phyloP scores from a whole-genome alignment of 2,113 vertebrate genomes.

The Ranitomeya variabilis region DNA sequence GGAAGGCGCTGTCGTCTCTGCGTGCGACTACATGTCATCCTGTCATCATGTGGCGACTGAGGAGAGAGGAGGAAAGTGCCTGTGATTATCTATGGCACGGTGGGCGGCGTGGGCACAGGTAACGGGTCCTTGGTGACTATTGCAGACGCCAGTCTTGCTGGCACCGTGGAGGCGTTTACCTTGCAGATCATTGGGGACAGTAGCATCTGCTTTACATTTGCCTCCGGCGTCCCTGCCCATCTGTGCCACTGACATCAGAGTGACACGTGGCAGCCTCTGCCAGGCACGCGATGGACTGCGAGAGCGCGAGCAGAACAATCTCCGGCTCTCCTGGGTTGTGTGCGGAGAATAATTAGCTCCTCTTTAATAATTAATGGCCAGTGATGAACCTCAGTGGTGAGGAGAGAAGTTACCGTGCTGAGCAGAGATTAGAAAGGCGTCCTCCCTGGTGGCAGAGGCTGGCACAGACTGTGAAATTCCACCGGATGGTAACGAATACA shows the following conservation, averaged over 20 bases:
- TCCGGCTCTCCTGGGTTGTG: not conserved
- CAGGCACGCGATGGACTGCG: not conserved
- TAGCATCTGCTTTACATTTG: conserved; percentile 29
- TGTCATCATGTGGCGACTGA: not conserved
- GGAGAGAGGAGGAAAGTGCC: not conserved
- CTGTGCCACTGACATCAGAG: conserved; percentile 22
- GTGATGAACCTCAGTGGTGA: conserved; percentile 2
- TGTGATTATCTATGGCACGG: not conserved
- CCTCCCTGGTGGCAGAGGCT: not conserved
- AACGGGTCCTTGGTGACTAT: not conserved
- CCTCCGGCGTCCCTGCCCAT: not conserved
- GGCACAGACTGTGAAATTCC: conserved; percentile 21
- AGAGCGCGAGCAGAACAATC: not conserved
- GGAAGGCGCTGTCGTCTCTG: not conserved
- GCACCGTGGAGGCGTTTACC: not conserved
- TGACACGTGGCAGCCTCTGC: not conserved
- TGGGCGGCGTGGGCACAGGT: not conserved
- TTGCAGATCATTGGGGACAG: not conserved
- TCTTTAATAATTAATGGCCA: conserved; percentile 47
- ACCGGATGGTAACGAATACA: conserved; percentile 17
- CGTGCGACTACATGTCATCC: conserved; percentile 14
- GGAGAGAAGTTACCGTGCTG: not conserved
- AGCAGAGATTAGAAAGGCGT: not conserved
- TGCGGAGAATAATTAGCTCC: conserved; percentile 37
- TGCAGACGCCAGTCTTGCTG: not conserved